phyloP scores from a whole-genome alignment of 2,113 vertebrate species.

The Ivindomyrus marchei region DNA sequence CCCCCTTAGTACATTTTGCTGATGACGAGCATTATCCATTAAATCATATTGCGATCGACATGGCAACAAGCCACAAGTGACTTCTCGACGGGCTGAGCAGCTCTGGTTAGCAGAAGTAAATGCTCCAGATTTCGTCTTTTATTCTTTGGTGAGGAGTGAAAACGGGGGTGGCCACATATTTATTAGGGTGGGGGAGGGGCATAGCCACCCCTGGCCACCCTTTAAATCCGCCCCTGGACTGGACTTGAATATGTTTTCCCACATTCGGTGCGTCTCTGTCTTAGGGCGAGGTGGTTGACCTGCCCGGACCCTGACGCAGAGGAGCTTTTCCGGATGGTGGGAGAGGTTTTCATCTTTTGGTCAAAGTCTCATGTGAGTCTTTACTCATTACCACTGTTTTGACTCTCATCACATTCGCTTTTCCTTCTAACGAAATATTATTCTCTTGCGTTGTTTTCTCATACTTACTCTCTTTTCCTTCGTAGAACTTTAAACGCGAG shows the following conservation, averaged over 20 bases:
- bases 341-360: slow-evolving; percentile 94
- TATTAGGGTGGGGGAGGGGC: background rate
- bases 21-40: background rate
- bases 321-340: slow-evolving; percentile 90
- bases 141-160: background rate
- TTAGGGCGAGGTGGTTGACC: slow-evolving; percentile 82
- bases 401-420: background rate
- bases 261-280: background rate
- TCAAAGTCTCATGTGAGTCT: slow-evolving; percentile 87
- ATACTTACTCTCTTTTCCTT: background rate
- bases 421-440: background rate
- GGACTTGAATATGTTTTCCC: background rate
- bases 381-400: background rate
- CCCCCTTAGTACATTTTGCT: background rate
- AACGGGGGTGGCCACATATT: background rate
- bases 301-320: slow-evolving; percentile 78
- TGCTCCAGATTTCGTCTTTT: background rate
- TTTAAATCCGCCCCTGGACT: background rate
- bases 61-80: background rate
- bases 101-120: no score
- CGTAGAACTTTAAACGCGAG: slow-evolving; percentile 87
- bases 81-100: background rate
- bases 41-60: background rate
- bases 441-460: background rate
- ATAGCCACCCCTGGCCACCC: background rate